Conservation (phyloP, 1,140 invertebrate species). For the Linepithema humile region DNA sequence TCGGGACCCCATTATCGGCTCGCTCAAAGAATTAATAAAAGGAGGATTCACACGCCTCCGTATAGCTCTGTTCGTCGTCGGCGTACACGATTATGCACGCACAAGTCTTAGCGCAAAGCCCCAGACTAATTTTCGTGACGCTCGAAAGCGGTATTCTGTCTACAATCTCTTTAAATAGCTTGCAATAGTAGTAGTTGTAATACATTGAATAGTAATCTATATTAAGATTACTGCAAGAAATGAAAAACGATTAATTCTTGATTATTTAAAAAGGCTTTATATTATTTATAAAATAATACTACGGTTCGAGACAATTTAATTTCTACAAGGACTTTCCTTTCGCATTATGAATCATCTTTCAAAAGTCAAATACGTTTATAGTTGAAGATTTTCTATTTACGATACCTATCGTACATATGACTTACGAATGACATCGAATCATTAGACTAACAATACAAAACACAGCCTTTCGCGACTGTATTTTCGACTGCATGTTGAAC, state of each 20-base stretch:
- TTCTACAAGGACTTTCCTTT: constrained; percentile 2
- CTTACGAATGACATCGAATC: constrained; percentile 17
- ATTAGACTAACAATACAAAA: constrained; percentile 68
- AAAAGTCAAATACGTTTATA: constrained; percentile 23
- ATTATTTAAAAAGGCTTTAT: neutral
- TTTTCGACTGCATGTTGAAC: constrained; percentile 57
- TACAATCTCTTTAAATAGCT: too few species aligned
- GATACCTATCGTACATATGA: neutral
- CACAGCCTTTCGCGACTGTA: constrained; percentile 34
- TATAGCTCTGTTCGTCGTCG: constrained; percentile 54
- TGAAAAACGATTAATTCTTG: neutral
- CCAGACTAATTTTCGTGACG: neutral
- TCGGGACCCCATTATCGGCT: constrained; percentile 69
- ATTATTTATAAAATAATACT: neutral
- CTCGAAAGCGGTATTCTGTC: neutral
- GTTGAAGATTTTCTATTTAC: constrained; percentile 11
- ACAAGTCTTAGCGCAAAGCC: neutral
- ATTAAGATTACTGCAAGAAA: neutral
- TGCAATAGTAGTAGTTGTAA: too few species aligned
- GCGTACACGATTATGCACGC: constrained; percentile 20
- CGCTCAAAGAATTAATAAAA: constrained; percentile 75
- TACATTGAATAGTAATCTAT: neutral
- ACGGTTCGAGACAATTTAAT: neutral
- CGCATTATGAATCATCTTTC: neutral
- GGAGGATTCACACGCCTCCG: constrained; percentile 73